Evolutionary conservation across 2,888 invertebrate genomes (phyloP).

Genomic region (Sturmia bella): DNA sequence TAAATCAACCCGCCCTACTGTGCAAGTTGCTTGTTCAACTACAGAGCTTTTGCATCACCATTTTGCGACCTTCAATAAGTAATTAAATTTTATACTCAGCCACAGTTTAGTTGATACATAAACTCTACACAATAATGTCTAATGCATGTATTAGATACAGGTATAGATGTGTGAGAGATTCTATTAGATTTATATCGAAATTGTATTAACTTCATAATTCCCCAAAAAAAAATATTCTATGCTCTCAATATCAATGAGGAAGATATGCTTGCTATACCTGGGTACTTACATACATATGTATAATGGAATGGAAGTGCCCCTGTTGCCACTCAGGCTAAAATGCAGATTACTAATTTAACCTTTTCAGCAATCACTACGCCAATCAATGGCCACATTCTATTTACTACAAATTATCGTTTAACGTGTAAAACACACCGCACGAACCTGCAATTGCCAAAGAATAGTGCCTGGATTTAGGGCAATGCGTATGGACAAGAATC

Average conservation of each 20-base stretch:
- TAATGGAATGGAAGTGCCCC: too few species aligned
- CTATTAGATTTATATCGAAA: neutral
- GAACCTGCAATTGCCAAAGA: slow-evolving; percentile 5
- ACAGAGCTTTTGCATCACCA: neutral
- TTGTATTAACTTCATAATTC: neutral
- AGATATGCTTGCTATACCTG: too few species aligned
- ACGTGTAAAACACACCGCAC: slow-evolving; percentile 9
- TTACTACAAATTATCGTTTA: slow-evolving; percentile 3
- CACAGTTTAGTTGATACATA: slow-evolving; percentile 6
- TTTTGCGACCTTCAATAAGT: slow-evolving; percentile 56
- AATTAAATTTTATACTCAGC: slow-evolving; percentile 52
- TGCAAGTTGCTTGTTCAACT: neutral
- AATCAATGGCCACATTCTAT: slow-evolving; percentile 11
- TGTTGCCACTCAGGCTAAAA: too few species aligned
- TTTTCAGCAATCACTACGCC: too few species aligned
- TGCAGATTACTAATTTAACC: too few species aligned
- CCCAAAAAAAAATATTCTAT: too few species aligned
- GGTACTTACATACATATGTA: too few species aligned
- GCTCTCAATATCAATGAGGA: too few species aligned
- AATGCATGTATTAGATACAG: neutral
- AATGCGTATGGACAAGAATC: neutral
- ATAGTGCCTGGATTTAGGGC: slow-evolving; percentile 2
- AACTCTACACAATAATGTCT: too few species aligned
- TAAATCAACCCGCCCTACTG: too few species aligned
- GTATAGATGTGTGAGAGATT: neutral